These are phyloP conservation scores for Ibycter americanus DNA, from an alignment of 2,797 vertebrate species.

Conservation along the genomic window DNA sequence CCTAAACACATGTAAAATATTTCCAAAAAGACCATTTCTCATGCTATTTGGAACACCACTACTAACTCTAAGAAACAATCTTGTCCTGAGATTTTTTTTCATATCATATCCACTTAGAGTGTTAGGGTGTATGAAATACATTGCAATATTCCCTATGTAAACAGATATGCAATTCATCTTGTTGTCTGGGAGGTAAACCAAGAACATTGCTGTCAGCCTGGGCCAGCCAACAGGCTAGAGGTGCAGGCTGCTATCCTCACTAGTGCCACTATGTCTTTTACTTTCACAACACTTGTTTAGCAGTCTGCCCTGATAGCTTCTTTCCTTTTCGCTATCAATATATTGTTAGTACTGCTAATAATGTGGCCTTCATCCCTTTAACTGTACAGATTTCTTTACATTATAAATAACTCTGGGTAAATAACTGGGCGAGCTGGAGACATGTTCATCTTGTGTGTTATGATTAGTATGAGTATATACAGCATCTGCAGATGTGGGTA, in stretches of 20 bases:
- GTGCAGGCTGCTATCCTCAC: not conserved
- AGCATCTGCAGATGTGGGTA: not conserved
- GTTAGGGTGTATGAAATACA: not conserved
- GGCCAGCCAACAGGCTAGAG: not conserved
- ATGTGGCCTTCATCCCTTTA: not conserved
- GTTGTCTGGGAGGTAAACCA: not conserved
- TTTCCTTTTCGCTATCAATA: not conserved
- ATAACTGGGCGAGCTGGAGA: not conserved
- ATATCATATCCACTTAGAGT: not conserved
- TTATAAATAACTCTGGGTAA: not conserved
- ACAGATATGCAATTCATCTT: not conserved
- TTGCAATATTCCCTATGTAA: not conserved
- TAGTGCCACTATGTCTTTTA: not conserved
- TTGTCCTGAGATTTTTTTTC: not conserved
- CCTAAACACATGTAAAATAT: not conserved
- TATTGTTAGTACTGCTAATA: not conserved
- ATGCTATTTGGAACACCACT: not conserved
- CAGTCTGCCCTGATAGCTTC: not conserved
- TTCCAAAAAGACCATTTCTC: not conserved
- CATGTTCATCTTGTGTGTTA: not conserved
- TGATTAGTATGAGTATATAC: not conserved
- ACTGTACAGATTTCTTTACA: not conserved
- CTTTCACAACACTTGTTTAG: not conserved
- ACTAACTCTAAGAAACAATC: not conserved
- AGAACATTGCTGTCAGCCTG: not conserved